Conservation (phyloP, 2,797 vertebrate species). For the Lophotriccus pileatus region DNA sequence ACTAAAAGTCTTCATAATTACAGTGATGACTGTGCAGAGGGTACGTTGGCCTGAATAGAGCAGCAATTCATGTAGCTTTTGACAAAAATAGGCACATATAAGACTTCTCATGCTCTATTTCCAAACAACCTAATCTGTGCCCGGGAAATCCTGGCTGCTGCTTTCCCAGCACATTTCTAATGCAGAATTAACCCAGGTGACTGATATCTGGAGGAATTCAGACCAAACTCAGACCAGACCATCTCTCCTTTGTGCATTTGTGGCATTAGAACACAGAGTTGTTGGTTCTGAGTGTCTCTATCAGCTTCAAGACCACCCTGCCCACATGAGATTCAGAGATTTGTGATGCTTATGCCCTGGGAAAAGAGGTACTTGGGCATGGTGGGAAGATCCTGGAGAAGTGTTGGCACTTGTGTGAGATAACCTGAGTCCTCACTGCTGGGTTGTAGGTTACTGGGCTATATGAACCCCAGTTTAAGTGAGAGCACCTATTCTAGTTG, state of each 20-base stretch:
- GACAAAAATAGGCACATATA: background rate
- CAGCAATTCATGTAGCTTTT: background rate
- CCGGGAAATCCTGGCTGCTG: background rate
- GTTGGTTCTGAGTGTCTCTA: background rate
- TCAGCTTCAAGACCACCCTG: background rate
- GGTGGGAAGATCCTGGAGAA: background rate
- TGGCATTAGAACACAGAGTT: background rate
- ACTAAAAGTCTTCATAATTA: background rate
- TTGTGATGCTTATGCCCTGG: too few species aligned
- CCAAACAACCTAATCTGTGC: background rate
- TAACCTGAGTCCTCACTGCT: background rate
- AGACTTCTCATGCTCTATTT: background rate
- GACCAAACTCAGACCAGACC: background rate
- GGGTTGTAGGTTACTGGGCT: background rate
- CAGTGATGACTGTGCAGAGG: background rate
- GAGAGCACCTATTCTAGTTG: background rate
- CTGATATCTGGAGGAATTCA: background rate
- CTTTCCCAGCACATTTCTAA: background rate
- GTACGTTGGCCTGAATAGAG: background rate
- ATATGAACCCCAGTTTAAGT: accelerated
- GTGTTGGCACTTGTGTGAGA: background rate
- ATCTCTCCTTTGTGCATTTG: background rate
- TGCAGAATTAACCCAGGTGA: background rate
- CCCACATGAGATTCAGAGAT: background rate
- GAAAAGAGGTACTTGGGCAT: background rate